Percentiles rank a stretch among this genome's conserved stretches.
phyloP scores from a whole-genome alignment of 1,140 invertebrate genomes.

The roundworm (Caenorhabditis elegans) region DNA sequence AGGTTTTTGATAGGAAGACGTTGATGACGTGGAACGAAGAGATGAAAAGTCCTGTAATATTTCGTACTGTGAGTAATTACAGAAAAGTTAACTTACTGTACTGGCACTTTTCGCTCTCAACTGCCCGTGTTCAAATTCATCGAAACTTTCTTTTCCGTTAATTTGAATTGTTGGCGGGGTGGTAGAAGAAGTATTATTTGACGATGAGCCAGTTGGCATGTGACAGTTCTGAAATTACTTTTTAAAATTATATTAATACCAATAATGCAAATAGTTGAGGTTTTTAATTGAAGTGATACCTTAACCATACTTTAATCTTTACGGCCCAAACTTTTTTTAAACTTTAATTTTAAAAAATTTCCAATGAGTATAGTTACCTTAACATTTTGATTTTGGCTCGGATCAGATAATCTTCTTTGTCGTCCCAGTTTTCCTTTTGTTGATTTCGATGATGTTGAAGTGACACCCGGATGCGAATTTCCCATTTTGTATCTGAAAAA shows the following conservation, averaged over 20 bases:
- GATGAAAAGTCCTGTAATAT: background rate
- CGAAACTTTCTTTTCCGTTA: constrained; percentile 39
- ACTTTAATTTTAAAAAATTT: no score
- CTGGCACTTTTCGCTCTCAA: constrained; percentile 13
- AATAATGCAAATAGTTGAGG: no score
- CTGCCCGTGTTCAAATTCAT: constrained; percentile 24
- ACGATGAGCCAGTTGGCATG: background rate
- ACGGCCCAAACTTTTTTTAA: no score
- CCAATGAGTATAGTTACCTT: no score
- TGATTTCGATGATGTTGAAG: constrained; percentile 3
- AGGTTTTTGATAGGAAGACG: background rate
- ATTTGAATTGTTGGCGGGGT: constrained; percentile 46
- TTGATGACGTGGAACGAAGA: background rate
- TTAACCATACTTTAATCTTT: no score
- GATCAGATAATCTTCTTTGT: constrained; percentile 21
- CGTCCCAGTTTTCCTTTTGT: constrained; percentile 9
- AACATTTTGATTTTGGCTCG: background rate
- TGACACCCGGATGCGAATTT: constrained; percentile 15
- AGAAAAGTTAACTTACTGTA: background rate
- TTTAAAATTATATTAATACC: no score
- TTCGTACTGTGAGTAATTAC: background rate
- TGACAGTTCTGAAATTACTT: background rate
- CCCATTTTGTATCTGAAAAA: constrained; percentile 19
- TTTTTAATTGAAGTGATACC: no score
- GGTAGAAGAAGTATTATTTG: background rate